Evolutionary conservation across 2,797 vertebrate species (phyloP).

Genomic region (Enteromius paludinosus): DNA sequence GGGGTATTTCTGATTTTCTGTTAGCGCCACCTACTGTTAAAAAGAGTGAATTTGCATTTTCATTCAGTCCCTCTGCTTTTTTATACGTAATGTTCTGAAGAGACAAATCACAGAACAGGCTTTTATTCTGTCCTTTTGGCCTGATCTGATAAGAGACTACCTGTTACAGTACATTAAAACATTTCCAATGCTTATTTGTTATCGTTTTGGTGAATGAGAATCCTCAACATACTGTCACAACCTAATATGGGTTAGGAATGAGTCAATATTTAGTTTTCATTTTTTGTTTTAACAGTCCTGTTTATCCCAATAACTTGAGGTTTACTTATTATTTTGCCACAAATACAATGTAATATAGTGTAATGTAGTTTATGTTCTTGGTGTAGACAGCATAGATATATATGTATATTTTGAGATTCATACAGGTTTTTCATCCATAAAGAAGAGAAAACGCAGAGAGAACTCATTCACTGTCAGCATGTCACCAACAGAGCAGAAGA

Average conservation of each 20-base stretch:
- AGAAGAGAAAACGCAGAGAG: background rate
- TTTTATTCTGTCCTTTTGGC: background rate
- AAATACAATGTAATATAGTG: background rate
- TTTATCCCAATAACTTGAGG: background rate
- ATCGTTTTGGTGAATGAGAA: background rate
- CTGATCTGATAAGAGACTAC: background rate
- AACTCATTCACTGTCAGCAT: conserved; percentile 8
- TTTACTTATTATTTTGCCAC: background rate
- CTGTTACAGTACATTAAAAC: background rate
- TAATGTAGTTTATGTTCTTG: background rate
- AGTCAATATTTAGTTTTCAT: background rate
- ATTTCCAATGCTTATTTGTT: background rate
- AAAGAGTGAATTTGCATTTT: background rate
- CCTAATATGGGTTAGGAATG: background rate
- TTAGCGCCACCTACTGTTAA: background rate
- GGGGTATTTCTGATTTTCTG: background rate
- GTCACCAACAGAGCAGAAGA: background rate
- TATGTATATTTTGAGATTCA: too few relatives aligned
- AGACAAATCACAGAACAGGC: background rate
- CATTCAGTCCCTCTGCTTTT: background rate
- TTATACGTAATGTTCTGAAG: background rate
- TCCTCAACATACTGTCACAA: background rate
- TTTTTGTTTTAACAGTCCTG: background rate
- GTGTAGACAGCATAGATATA: background rate
- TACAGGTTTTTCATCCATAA: background rate